Evolutionary conservation across 2,888 invertebrate species (phyloP), one percentile per base, ranked within the genome.

Genomic region (Ochropleura plecta): DNA sequence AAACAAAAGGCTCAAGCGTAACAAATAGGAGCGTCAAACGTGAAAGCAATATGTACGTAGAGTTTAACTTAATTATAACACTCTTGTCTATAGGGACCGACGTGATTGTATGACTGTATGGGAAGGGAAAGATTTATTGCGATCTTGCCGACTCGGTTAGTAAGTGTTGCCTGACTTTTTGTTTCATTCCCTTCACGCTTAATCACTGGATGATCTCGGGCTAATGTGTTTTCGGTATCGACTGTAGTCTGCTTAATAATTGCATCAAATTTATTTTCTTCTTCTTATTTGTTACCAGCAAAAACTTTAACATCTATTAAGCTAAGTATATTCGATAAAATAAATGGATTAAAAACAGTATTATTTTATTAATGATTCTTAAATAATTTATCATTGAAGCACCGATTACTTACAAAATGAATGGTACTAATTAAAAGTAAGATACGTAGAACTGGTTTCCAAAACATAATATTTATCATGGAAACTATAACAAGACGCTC

Each of bases 41-140:
- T 65, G 64, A 63, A 71, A 73, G 73, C 92, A 88, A 84, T 93
- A 90, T 92, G 78, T 82, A 87, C 78, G 71, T 68, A 87, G 88
- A 92, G 89, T 92, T 93, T 90, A 93, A 94, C 94, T 95, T 95
- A 96, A 96, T 96, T 95, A 95, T 95, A 96, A 95, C 94, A 94
- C 94, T 76, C 78, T 94, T 94, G 94, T 93, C 93, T 94, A 93
- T 94, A 94, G 91, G 87, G 89, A 92, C 88, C 89, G 90, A 88
- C 91, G 91, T 89, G 92, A 93, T 93, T 93, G 94, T 95, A 93
- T 91, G 93, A 92, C 88, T 93, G 92, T 90, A 91, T 89, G 88
- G 88, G 90, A 89, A 88, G 88, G 90, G 89, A 60, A 92, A 95
- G 96, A 96, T 96, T 96, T 96, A 96, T 96, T 92, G 93, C 94